phyloP scores from a whole-genome alignment of 2,888 invertebrate species.

The Caenorhabditis wallacei region DNA sequence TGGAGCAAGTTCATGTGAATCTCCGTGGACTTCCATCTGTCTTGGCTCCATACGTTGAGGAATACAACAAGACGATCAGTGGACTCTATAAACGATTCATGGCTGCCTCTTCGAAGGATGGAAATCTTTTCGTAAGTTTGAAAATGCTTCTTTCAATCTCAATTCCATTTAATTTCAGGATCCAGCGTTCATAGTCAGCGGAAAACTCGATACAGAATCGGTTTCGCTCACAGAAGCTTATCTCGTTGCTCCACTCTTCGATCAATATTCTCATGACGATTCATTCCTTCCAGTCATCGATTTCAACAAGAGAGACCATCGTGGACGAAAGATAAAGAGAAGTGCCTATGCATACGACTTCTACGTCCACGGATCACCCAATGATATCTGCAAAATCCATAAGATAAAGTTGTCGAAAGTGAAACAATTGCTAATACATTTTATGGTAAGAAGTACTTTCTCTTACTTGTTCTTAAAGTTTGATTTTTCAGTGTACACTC shows the following conservation, averaged over 20 bases:
- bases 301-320: slow-evolving; percentile 74
- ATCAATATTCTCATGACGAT: slow-evolving; percentile 75
- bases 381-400: no score
- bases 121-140: slow-evolving; percentile 70
- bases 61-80: slow-evolving; percentile 76
- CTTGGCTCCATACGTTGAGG: slow-evolving; percentile 62
- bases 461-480: slow-evolving; percentile 1
- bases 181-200: slow-evolving; percentile 51
- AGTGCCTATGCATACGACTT: slow-evolving; percentile 82
- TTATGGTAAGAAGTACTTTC: slow-evolving; percentile 71
- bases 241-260: slow-evolving; percentile 76
- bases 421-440: slow-evolving; percentile 76
- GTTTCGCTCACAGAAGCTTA: slow-evolving; percentile 64
- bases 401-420: slow-evolving; percentile 64
- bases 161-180: slow-evolving; percentile 36
- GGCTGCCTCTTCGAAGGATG: slow-evolving; percentile 70
- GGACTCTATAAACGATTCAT: slow-evolving; percentile 75
- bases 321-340: slow-evolving; percentile 77
- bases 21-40: slow-evolving; percentile 48
- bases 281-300: slow-evolving; percentile 74
- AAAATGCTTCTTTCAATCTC: not conserved
- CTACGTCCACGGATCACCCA: slow-evolving; percentile 77
- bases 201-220: slow-evolving; percentile 46
- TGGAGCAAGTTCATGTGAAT: slow-evolving; percentile 50
- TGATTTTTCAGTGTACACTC: slow-evolving; percentile 70